Evolutionary conservation across 2,797 vertebrate genomes (phyloP), one percentile per base, ranked within the genome.

Genomic region (Nannoperca obscura): DNA sequence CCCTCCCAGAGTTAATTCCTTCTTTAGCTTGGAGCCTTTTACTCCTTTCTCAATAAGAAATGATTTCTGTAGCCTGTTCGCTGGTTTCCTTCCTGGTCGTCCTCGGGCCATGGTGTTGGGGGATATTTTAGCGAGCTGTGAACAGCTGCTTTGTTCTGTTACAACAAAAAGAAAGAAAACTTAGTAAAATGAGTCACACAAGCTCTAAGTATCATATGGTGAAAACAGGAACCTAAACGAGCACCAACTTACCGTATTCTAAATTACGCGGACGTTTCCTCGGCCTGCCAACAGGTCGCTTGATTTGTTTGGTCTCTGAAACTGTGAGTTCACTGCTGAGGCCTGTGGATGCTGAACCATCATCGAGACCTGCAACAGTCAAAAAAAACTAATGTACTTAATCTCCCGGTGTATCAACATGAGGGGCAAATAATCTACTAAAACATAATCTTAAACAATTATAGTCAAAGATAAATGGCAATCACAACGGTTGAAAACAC

Each of bases 311-410:
- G 84, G 90, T 94, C 70, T 93, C 95, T 84, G 94, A 88, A 82
- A 91, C 91, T 83, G 92, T 93, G 88, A 96, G 70, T 72, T 96
- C 96, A 86, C 94, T 94, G 80, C 93, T 92, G 60, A 94, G 93
- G 78, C 89, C 93, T 89, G 95, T 89, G 87, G 96, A 94, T 91
- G 94, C 91, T 87, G 96, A 93, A 88, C 94, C 95, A 89, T 95
- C 96, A 86, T 95, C 93, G 81, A 96, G 93, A 93, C 91, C 96
- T 95, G 93, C 89, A 72, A 54, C 30, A 71, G 20, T 0, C 34
- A 62, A 59, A 81, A 67, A 0, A 71, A 38, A 52, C 20, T 38
- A 4, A 64, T 9, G 1, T n/a, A 30, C 20, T 55, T 71, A 1
- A 55, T 63, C 27, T 42, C 2, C 5, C 2, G 24, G 14, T 47